Evolutionary conservation across 2,797 vertebrate species (phyloP), one percentile per base, ranked within the genome.

Genomic region (Cyclura pinguis): DNA sequence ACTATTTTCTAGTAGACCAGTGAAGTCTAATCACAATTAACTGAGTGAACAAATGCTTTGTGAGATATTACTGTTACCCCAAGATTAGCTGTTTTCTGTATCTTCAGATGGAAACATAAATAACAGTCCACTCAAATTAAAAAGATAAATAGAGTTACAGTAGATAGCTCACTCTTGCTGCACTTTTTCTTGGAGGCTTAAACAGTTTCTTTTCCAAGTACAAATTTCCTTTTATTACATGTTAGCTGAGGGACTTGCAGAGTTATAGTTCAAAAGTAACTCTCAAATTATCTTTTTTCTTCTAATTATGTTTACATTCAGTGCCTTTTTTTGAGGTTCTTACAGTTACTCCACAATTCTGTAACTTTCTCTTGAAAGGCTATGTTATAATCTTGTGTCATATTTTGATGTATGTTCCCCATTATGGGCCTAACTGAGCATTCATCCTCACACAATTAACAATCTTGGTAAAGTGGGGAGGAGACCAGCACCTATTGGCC

Each of bases 311-410:
- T 24, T 74, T 35, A 74, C 14, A 74, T 35, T 42, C 74, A 77
- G 38, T 77, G 20, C 20, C 74, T 82, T 85, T 86, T 13, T 0
- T 90, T 88, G 74, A 62, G 80, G 59, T 62, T 50, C 32, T 92
- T 83, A 38, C 4, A 29, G 67, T 83, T 55, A 10, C 93, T 86
- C 57, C 4, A 69, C 10, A 32, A 69, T 92, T 24, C 59, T 24
- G 84, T 20, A 10, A 90, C 59, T 80, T 85, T 57, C 35, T 38
- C 4, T 1, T 69, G 67, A 69, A 69, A 69, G 29, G 29, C 10
- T 32, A 32, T 32, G 67, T 32, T 32, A 32, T 14, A 69, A 69
- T 22, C 59, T 22, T 20, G 22, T 62, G 5, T 62, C 2, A 62
- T 62, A 47, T 62, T 78, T n/a, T 88, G 38, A 89, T n/a, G 29